A percentile compares a stretch with the other conserved stretches of the same genome.
Evolutionary conservation across 2,113 vertebrate genomes (phyloP).

Genomic region (Anoplopoma fimbria): DNA sequence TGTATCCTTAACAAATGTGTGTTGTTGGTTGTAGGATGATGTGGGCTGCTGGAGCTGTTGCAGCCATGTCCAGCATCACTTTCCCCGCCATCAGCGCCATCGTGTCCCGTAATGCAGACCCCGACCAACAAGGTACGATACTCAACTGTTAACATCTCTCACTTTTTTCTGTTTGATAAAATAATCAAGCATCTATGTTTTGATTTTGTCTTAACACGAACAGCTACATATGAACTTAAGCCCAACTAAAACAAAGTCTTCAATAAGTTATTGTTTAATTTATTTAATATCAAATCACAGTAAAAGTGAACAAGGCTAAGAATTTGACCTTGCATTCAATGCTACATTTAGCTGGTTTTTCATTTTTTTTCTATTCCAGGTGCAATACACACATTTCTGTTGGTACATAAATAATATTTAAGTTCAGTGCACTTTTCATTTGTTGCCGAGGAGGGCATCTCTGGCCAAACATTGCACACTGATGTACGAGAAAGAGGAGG

Average conservation of each 20-base stretch:
- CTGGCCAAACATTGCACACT: not conserved
- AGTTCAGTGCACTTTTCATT: not conserved
- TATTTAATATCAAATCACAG: not conserved
- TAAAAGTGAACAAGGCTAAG: not conserved
- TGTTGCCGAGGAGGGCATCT: not conserved
- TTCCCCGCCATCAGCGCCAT: conserved; percentile 92
- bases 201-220: not conserved
- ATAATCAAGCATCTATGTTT: not conserved
- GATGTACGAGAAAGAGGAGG: not conserved
- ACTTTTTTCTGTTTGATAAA: not conserved
- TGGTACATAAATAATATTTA: not conserved
- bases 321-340: not conserved
- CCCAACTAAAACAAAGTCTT: not conserved
- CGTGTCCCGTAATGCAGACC: conserved; percentile 90
- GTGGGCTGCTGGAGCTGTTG: conserved; percentile 92
- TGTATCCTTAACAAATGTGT: conserved; percentile 1
- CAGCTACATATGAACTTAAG: not conserved
- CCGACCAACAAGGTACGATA: conserved; percentile 88
- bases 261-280: not conserved
- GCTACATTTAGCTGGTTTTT: not conserved
- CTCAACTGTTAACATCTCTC: not conserved
- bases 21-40: conserved; percentile 88
- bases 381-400: not conserved
- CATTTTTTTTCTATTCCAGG: not conserved
- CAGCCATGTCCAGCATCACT: conserved; percentile 94